Evolutionary conservation across 2,113 vertebrate genomes (phyloP).

Genomic region (Rhineura floridana): DNA sequence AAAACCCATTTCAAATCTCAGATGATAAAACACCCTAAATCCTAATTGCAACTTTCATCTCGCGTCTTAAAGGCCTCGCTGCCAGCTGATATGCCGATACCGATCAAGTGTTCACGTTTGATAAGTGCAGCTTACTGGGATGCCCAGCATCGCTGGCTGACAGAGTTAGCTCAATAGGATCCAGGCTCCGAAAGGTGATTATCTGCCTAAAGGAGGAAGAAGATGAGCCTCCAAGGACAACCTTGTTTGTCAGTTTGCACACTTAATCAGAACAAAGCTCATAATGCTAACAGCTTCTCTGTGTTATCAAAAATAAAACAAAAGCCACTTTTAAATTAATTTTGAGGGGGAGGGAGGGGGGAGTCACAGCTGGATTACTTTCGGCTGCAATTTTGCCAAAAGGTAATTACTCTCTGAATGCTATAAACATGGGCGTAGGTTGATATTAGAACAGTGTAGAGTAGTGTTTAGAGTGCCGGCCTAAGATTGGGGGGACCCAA

Average conservation of each 20-base stretch:
- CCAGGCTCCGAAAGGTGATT: slow-evolving; percentile 86
- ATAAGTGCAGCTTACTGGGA: slow-evolving; percentile 80
- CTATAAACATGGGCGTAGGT: not conserved
- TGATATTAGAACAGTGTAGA: not conserved
- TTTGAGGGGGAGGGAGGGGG: slow-evolving; percentile 11
- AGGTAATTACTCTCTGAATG: slow-evolving; percentile 30
- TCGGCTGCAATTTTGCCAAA: slow-evolving; percentile 32
- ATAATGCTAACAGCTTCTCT: slow-evolving; percentile 74
- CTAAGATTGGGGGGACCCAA: not conserved
- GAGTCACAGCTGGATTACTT: not conserved
- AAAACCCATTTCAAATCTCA: slow-evolving; percentile 76
- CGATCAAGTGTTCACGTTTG: slow-evolving; percentile 86
- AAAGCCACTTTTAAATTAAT: slow-evolving; percentile 75
- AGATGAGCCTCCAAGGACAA: slow-evolving; percentile 76
- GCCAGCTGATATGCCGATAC: slow-evolving; percentile 75
- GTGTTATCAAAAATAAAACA: slow-evolving; percentile 78
- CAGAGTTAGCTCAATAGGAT: slow-evolving; percentile 80
- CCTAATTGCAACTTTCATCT: slow-evolving; percentile 80
- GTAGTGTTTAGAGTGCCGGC: not conserved
- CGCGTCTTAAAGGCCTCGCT: slow-evolving; percentile 70
- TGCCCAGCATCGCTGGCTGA: slow-evolving; percentile 68
- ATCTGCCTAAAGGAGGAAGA: slow-evolving; percentile 85
- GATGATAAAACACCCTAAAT: slow-evolving; percentile 81
- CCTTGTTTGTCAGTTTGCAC: slow-evolving; percentile 82
- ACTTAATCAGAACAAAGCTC: slow-evolving; percentile 78